These are phyloP conservation scores for Arnoldichthys spilopterus DNA, from an alignment of 2,797 vertebrate species.

Conservation along the genomic window DNA sequence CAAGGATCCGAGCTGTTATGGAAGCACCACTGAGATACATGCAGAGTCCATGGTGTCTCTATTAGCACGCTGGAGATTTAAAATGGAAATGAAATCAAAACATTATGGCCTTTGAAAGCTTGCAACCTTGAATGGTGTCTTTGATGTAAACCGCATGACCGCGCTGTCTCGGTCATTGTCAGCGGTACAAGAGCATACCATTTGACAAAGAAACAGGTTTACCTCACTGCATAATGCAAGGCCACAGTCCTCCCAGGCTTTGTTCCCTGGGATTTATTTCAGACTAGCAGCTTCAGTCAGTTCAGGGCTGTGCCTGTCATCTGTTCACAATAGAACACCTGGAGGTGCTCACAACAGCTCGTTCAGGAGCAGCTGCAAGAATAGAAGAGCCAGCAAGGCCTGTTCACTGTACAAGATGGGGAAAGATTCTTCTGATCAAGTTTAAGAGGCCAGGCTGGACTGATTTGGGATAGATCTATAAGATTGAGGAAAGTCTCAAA, in stretches of 20 bases:
- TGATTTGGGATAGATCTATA: neutral
- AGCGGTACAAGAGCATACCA: constrained; percentile 48
- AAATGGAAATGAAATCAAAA: constrained; percentile 61
- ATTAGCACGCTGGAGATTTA: constrained; percentile 41
- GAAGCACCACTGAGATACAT: constrained; percentile 57
- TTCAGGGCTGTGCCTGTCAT: constrained; percentile 57
- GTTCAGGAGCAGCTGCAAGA: constrained; percentile 27
- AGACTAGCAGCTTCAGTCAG: constrained; percentile 54
- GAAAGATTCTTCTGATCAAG: constrained; percentile 6
- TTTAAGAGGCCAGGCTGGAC: constrained; percentile 16
- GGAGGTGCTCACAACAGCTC: constrained; percentile 46
- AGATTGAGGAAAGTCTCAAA: neutral
- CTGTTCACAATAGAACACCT: constrained; percentile 58
- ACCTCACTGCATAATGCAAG: constrained; percentile 55
- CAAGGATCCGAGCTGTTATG: constrained; percentile 37
- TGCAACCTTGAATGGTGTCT: constrained; percentile 52
- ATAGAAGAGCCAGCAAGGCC: constrained; percentile 25
- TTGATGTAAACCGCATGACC: constrained; percentile 59
- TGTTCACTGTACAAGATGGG: constrained; percentile 10
- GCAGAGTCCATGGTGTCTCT: constrained; percentile 27
- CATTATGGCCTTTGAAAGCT: constrained; percentile 54
- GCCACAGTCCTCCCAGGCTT: constrained; percentile 51
- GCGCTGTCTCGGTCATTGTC: constrained; percentile 53
- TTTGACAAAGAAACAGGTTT: constrained; percentile 51
- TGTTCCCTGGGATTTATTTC: constrained; percentile 59